These are phyloP conservation scores for Micromesistius poutassou DNA, from an alignment of 2,797 vertebrate genomes.

Conservation along the genomic window DNA sequence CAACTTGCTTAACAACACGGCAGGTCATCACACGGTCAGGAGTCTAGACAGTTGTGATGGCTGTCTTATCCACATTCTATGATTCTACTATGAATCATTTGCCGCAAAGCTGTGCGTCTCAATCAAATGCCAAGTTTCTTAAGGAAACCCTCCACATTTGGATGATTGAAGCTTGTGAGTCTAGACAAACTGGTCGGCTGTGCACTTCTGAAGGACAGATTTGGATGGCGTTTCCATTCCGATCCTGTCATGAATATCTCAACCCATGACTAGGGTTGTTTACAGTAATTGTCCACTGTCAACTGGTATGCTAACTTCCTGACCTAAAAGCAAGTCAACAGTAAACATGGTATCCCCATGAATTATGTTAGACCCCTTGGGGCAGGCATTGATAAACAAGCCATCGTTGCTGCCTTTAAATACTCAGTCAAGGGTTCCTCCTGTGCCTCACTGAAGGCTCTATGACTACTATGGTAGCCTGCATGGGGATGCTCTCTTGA, in stretches of 20 bases:
- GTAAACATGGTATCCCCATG: slow-evolving; percentile 8
- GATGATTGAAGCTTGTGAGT: slow-evolving; percentile 12
- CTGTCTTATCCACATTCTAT: too few relatives aligned
- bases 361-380: slow-evolving; percentile 5
- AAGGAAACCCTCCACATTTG: not conserved
- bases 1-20: too few relatives aligned
- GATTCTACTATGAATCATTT: too few relatives aligned
- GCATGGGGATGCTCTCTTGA: slow-evolving; percentile 15
- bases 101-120: too few relatives aligned
- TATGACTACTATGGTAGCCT: slow-evolving; percentile 21
- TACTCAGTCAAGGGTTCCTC: slow-evolving; percentile 14
- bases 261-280: slow-evolving; percentile 17
- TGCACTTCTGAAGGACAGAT: slow-evolving; percentile 22
- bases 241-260: slow-evolving; percentile 15
- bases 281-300: slow-evolving; percentile 8
- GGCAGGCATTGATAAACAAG: slow-evolving; percentile 10
- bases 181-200: slow-evolving; percentile 14
- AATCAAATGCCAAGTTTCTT: too few relatives aligned
- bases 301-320: slow-evolving; percentile 20
- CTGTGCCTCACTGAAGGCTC: slow-evolving; percentile 12
- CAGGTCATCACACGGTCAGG: too few relatives aligned
- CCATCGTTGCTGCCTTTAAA: not conserved
- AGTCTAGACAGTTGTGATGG: too few relatives aligned
- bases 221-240: slow-evolving; percentile 15
- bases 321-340: slow-evolving; percentile 13